These are phyloP conservation scores for Hypena proboscidalis DNA, from an alignment of 2,888 invertebrate genomes.

Conservation along the genomic window DNA sequence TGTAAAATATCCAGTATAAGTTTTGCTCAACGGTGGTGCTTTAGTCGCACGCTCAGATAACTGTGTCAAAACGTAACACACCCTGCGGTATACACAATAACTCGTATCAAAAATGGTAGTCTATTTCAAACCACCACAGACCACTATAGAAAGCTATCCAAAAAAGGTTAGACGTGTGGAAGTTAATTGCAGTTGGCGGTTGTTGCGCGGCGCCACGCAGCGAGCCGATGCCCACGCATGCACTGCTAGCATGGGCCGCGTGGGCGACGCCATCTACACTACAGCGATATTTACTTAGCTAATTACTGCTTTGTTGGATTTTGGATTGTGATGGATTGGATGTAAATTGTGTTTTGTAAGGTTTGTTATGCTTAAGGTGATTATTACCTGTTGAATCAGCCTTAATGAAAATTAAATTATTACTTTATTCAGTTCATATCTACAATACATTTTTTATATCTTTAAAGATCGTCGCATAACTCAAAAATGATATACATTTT, in stretches of 20 bases:
- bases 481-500: too few species aligned
- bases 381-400: too few species aligned
- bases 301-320: constrained; percentile 11
- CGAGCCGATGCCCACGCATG: constrained; percentile 24
- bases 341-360: too few species aligned
- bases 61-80: not conserved
- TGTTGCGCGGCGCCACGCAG: not conserved
- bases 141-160: constrained; percentile 27
- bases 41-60: not conserved
- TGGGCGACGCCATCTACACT: constrained; percentile 21
- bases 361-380: not conserved
- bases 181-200: constrained; percentile 32
- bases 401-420: too few species aligned
- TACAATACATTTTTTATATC: too few species aligned
- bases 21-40: too few species aligned
- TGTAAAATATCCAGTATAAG: too few species aligned
- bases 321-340: constrained; percentile 5
- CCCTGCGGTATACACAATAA: not conserved
- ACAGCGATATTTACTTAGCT: constrained; percentile 10
- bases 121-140: not conserved
- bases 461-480: too few species aligned
- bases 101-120: not conserved
- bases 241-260: constrained; percentile 26
- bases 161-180: constrained; percentile 32
- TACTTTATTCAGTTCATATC: too few species aligned